phyloP scores from a whole-genome alignment of 2,888 invertebrate species.

The Invenusta paracnida region DNA sequence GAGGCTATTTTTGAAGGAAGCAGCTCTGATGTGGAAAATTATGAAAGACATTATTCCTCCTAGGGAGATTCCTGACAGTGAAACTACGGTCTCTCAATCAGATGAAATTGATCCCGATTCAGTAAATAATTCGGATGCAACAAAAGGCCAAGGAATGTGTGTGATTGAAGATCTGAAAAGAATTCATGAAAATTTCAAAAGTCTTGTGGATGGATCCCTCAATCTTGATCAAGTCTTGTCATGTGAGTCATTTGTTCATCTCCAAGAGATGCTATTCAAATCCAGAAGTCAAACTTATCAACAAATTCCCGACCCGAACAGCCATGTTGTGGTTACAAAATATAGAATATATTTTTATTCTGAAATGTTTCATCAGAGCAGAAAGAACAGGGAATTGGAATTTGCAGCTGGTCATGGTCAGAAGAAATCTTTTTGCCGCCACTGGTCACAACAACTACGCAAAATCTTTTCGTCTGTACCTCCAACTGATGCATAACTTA shows the following conservation, averaged over 20 bases:
- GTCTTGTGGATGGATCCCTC: not conserved
- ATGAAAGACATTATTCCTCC: constrained; percentile 38
- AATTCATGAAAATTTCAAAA: not conserved
- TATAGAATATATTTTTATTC: constrained; percentile 23
- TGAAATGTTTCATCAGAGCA: constrained; percentile 15
- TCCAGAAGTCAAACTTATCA: not conserved
- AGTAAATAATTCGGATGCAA: not conserved
- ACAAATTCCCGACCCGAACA: constrained; percentile 34
- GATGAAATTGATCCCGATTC: not conserved
- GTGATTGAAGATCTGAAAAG: constrained; percentile 30
- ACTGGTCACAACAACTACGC: constrained; percentile 49
- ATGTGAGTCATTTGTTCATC: constrained; percentile 20
- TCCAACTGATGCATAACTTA: constrained; percentile 48
- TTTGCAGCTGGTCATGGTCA: constrained; percentile 43
- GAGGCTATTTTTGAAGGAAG: constrained; percentile 16
- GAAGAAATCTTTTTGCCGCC: constrained; percentile 46
- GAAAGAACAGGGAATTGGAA: constrained; percentile 45
- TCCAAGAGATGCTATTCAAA: constrained; percentile 32
- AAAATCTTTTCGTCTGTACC: constrained; percentile 48
- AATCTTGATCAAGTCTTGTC: not conserved
- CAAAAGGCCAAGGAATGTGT: constrained; percentile 40
- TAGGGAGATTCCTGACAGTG: not conserved
- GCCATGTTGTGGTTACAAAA: constrained; percentile 6
- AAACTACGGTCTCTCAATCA: not conserved
- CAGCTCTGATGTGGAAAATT: constrained; percentile 13